Conservation (phyloP, 2,888 invertebrate species). For the Dione vanillae region DNA sequence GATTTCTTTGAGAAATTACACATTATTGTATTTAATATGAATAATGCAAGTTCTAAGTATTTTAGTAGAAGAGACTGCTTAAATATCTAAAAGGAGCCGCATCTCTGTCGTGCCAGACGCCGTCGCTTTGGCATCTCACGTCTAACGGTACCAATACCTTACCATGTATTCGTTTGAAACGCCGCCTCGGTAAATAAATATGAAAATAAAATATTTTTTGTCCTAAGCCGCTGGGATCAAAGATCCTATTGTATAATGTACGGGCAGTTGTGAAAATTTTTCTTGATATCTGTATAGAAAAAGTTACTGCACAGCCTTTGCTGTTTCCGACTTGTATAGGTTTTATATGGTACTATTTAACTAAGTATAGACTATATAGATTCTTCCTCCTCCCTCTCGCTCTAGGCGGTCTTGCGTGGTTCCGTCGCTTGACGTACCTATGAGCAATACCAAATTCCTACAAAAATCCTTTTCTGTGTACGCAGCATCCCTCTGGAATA, state of each 20-base stretch:
- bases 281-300: background rate
- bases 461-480: too few relatives aligned
- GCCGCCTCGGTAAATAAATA: slow-evolving; percentile 9
- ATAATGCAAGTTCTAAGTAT: background rate
- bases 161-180: slow-evolving; percentile 15
- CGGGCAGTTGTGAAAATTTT: background rate
- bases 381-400: too few relatives aligned
- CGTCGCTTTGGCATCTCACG: slow-evolving; percentile 18
- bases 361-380: background rate
- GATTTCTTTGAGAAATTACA: too few relatives aligned
- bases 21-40: background rate
- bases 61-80: background rate
- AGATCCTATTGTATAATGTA: slow-evolving; percentile 26
- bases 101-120: background rate
- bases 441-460: too few relatives aligned
- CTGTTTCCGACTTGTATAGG: background rate
- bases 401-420: too few relatives aligned
- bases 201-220: slow-evolving; percentile 25
- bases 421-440: too few relatives aligned
- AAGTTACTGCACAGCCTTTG: background rate
- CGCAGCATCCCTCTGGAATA: too few relatives aligned
- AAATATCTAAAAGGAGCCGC: slow-evolving; percentile 2
- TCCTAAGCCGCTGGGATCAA: slow-evolving; percentile 36
- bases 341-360: background rate
- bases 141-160: slow-evolving; percentile 23